A percentile compares a stretch with the other conserved stretches of the same genome.
Conservation (phyloP, 2,888 invertebrate species). For the Scrobipalpa atriplicella region DNA sequence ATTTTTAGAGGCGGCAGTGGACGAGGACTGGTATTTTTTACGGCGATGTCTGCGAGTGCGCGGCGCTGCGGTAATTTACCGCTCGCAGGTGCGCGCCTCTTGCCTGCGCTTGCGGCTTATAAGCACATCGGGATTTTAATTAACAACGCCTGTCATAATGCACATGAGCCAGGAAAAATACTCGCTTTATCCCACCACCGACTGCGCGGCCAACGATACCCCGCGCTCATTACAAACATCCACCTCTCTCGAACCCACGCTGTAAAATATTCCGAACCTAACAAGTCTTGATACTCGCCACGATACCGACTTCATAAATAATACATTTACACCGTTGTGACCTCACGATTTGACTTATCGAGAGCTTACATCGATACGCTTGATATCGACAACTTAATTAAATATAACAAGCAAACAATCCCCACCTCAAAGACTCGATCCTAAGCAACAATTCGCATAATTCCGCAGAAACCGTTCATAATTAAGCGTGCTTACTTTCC, state of each 20-base stretch:
- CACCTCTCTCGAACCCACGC: conserved; percentile 17
- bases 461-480: conserved; percentile 61
- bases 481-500: conserved; percentile 66
- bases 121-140: conserved; percentile 72
- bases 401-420: conserved; percentile 42
- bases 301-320: conserved; percentile 23
- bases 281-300: conserved; percentile 22
- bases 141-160: conserved; percentile 67
- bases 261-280: conserved; percentile 23
- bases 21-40: conserved; percentile 32
- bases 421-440: conserved; percentile 39
- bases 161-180: conserved; percentile 47
- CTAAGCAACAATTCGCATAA: conserved; percentile 59
- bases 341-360: conserved; percentile 4
- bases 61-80: conserved; percentile 55
- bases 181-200: conserved; percentile 11
- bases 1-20: neutral
- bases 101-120: conserved; percentile 59
- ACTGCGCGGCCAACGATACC: conserved; percentile 5
- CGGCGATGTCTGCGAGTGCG: conserved; percentile 44
- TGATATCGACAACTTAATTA: conserved; percentile 26
- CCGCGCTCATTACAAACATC: conserved; percentile 29
- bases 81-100: conserved; percentile 64
- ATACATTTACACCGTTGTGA: conserved; percentile 22
- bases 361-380: conserved; percentile 12